phyloP scores from a whole-genome alignment of 35 echinoderm and acorn worm species.

The Hemicentrotus pulcherrimus region DNA sequence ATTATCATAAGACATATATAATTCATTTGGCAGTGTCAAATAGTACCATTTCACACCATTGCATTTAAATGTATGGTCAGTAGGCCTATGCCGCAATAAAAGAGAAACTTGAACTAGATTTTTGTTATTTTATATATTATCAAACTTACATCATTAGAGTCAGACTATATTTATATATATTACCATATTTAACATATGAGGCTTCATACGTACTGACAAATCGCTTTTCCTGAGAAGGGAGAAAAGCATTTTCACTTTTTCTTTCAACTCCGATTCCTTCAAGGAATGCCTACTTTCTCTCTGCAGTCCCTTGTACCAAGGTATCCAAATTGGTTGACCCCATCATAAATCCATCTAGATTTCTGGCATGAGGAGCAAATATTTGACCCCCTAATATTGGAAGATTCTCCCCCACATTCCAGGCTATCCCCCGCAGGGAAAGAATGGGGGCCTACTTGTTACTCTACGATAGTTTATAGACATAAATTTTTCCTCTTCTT shows the following conservation, averaged over 20 bases:
- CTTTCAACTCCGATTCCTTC: neutral
- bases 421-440: constrained; percentile 16
- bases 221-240: neutral
- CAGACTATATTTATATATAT: neutral
- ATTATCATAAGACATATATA: too few species aligned
- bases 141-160: too few species aligned
- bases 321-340: constrained; percentile 32
- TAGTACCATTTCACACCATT: too few species aligned
- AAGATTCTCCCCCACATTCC: constrained; percentile 34
- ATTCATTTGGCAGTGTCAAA: too few species aligned
- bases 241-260: neutral
- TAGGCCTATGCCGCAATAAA: too few species aligned
- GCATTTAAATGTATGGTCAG: too few species aligned
- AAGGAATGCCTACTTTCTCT: neutral
- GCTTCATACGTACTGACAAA: neutral
- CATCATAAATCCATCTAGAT: constrained; percentile 29
- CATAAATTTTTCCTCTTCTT: neutral
- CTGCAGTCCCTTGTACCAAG: neutral
- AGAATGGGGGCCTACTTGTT: neutral
- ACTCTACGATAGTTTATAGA: neutral
- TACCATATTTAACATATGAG: neutral
- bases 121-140: too few species aligned
- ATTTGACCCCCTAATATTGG: constrained; percentile 32
- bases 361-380: constrained; percentile 27
- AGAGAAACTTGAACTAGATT: too few species aligned